Evolutionary conservation across 2,113 vertebrate species (phyloP), one percentile per base, ranked within the genome.

Genomic region (Lethenteron reissneri): DNA sequence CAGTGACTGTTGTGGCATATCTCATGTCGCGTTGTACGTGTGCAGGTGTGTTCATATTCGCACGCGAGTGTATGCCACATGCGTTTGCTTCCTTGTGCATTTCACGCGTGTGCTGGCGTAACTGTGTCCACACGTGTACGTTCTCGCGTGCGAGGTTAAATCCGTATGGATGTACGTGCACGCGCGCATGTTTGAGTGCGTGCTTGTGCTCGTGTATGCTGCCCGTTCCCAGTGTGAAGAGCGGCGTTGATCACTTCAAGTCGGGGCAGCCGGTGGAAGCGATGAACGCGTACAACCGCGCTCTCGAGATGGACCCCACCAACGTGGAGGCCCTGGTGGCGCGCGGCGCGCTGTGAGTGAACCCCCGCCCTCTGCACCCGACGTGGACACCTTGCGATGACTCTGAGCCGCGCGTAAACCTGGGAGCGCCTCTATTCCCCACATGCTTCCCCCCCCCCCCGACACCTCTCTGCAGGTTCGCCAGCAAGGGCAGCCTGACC

Each of bases 261-360:
- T 82, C 84, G 19, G 86, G 89, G 6, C 88, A 80, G 9, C 87
- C 92, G 0, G 91, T 96, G 12, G 92, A 99, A 74, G 92, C 92
- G 70, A 97, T 97, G 92, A 96, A 92, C 58, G 94, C 96, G 74
- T 99, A 96, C 77, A 99, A 92, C 81, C 95, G 95, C 73, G 94
- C 92, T 60, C 74, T 99, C 78, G 92, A 97, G 78, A 95, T 97
- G 5, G 94, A 99, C 77, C 82, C 80, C 1, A 84, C 88, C 17
- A 95, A 97, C 1, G 88, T 96, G 56, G 94, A 99, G 79, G 90
- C 92, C 10, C 81, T 95, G 64, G 94, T 99, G 73, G 94, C 94
- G n/a, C 88, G 94, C 6, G 94, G 94, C 77, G 94, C 94, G 70
- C 75, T 99, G 92, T 97, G 76, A 84, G 85, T 87, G 70, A 75